These are phyloP conservation scores for Todiramphus saurophagus DNA, from an alignment of 2,113 vertebrate species.

Conservation along the genomic window DNA sequence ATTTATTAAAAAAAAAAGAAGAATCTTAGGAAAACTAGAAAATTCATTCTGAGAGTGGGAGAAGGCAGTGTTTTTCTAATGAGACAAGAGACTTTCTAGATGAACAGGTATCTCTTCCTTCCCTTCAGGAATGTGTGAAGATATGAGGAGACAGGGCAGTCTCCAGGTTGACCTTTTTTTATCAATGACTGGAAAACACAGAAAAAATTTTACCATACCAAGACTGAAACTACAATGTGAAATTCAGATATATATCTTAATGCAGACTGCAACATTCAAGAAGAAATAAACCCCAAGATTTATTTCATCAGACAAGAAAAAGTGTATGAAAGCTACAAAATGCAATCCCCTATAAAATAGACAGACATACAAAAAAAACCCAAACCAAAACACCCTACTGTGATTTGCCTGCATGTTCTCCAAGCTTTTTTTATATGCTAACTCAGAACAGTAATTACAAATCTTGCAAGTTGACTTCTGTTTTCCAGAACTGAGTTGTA, in stretches of 20 bases:
- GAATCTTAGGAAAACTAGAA: not conserved
- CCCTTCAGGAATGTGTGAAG: not conserved
- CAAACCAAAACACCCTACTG: constrained; percentile 47
- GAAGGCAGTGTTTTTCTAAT: constrained; percentile 27
- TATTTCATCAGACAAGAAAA: constrained; percentile 72
- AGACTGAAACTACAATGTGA: constrained; percentile 56
- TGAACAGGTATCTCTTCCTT: not conserved
- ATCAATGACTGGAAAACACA: not conserved
- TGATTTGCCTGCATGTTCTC: constrained; percentile 64
- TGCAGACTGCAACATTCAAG: constrained; percentile 61
- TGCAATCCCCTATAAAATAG: constrained; percentile 62
- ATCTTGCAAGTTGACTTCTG: constrained; percentile 82
- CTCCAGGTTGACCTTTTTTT: constrained; percentile 21
- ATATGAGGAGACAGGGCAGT: not conserved
- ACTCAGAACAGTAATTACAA: constrained; percentile 81
- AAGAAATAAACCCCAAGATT: constrained; percentile 76
- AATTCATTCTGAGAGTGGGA: not conserved
- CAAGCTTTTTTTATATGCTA: constrained; percentile 74
- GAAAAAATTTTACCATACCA: constrained; percentile 39
- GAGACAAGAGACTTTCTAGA: constrained; percentile 1
- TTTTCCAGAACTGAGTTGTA: constrained; percentile 81
- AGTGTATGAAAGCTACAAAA: constrained; percentile 57
- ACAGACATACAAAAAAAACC: constrained; percentile 11
- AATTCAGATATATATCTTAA: constrained; percentile 68
- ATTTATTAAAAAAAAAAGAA: not conserved